These are phyloP conservation scores for Myotis myotis DNA, from an alignment of 2,797 vertebrate species.

Conservation along the genomic window DNA sequence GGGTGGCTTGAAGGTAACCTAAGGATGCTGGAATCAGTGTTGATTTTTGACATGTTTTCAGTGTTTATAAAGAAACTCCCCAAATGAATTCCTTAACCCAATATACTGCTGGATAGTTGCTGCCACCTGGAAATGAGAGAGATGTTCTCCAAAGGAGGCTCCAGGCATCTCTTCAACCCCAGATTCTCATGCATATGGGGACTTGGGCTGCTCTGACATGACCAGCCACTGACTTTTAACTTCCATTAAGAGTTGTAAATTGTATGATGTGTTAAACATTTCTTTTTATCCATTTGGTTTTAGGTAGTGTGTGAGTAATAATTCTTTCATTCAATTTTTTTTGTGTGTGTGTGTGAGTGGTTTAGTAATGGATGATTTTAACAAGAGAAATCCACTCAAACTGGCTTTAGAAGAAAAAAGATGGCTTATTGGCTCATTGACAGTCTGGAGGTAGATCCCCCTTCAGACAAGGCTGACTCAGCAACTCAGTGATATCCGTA, in stretches of 20 bases:
- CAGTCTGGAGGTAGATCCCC: not conserved
- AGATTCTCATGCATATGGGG: not conserved
- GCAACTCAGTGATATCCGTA: not conserved
- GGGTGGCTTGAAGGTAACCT: not conserved
- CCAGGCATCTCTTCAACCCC: not conserved
- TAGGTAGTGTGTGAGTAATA: not conserved
- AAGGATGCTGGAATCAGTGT: not conserved
- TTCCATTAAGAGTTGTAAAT: not conserved
- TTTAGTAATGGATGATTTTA: not conserved
- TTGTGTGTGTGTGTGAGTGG: not conserved
- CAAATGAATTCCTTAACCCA: not conserved
- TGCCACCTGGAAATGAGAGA: not conserved
- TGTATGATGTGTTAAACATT: not conserved
- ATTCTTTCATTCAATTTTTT: not conserved
- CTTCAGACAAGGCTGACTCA: not conserved
- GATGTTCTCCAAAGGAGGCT: not conserved
- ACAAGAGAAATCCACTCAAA: not conserved
- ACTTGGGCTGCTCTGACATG: not conserved
- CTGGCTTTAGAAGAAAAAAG: not conserved
- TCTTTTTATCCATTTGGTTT: constrained; percentile 3
- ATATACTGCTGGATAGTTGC: not conserved
- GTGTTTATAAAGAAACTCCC: not conserved
- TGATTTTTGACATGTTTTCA: not conserved
- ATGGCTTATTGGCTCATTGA: not conserved
- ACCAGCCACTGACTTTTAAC: not conserved